These are phyloP conservation scores for Acrobasis consociella DNA, from an alignment of 2,888 invertebrate genomes.

Conservation along the genomic window DNA sequence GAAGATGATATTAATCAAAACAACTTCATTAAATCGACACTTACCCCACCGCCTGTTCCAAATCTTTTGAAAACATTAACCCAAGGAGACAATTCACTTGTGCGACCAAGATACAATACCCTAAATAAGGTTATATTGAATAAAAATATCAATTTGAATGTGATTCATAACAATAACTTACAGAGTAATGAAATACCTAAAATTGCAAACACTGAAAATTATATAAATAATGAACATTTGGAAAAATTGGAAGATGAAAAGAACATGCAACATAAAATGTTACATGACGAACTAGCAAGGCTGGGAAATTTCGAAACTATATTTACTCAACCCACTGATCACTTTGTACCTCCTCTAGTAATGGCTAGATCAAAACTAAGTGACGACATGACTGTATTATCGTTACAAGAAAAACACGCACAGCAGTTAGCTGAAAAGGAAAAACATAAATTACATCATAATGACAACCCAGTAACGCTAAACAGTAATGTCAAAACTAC, in stretches of 20 bases:
- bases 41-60: constrained; percentile 22
- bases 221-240: constrained; percentile 53
- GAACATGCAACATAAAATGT: constrained; percentile 67
- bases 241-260: constrained; percentile 68
- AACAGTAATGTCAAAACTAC: constrained; percentile 33
- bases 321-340: constrained; percentile 77
- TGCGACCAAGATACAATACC: constrained; percentile 24
- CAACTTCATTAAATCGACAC: constrained; percentile 41
- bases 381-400: constrained; percentile 77
- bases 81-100: constrained; percentile 20
- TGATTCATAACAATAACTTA: constrained; percentile 54
- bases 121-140: constrained; percentile 41
- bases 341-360: constrained; percentile 77
- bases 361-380: constrained; percentile 79
- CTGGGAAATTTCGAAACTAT: constrained; percentile 73
- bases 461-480: constrained; percentile 34
- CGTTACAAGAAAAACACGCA: constrained; percentile 74
- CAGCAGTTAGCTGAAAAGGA: constrained; percentile 66
- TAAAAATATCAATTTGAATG: constrained; percentile 52
- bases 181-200: constrained; percentile 68
- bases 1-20: constrained; percentile 52
- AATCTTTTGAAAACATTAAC: constrained; percentile 20
- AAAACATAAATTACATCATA: constrained; percentile 42
- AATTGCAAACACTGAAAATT: constrained; percentile 48
- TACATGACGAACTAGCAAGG: constrained; percentile 71